Evolutionary conservation across 2,888 invertebrate species (phyloP), one percentile per base, ranked within the genome.

Genomic region (Eucera pruinosa): DNA sequence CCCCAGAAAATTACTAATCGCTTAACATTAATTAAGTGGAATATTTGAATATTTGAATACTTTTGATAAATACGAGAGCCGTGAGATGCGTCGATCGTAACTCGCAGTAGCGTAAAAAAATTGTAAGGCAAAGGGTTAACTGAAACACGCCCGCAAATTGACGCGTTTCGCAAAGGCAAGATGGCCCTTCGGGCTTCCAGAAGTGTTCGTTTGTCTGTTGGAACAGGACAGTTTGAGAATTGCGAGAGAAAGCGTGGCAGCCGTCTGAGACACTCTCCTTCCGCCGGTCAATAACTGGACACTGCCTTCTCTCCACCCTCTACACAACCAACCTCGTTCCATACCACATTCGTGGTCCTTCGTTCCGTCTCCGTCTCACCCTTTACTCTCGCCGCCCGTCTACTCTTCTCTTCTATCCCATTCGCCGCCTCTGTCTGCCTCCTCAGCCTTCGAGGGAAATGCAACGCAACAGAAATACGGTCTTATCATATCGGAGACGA

Each of bases 271-370:
- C 82, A 82, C 83, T 83, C 86, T 87, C 84, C 87, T 87, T 88
- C 83, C 86, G 83, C 87, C 91, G 92, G 91, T 92, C 92, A 92
- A 92, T 92, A 92, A 90, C 90, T 90, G 92, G 91, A 92, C 92
- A 90, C 86, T 87, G 81, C 83, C 86, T 80, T 84, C 85, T 84
- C 85, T 74, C 80, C 82, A 80, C 83, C 84, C 75, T 76, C 75
- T 80, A 33, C n/a, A 55, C 72, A 55, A n/a, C n/a, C 70, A 72
- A 75, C 57, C 81, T 64, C 67, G 70, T 72, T 68, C 75, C 70
- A 65, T 65, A 45, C 70, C 58, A 57, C 70, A 66, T 30, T 58
- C 58, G 58, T 41, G 48, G 64, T 70, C 67, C 27, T 72, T 62
- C 60, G 41, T 45, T 50, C 58, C 45, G 9, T 41, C 69, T 47